Evolutionary conservation across 2,797 vertebrate genomes (phyloP), one percentile per base, ranked within the genome.

Genomic region (Philypnodon macrostomus): DNA sequence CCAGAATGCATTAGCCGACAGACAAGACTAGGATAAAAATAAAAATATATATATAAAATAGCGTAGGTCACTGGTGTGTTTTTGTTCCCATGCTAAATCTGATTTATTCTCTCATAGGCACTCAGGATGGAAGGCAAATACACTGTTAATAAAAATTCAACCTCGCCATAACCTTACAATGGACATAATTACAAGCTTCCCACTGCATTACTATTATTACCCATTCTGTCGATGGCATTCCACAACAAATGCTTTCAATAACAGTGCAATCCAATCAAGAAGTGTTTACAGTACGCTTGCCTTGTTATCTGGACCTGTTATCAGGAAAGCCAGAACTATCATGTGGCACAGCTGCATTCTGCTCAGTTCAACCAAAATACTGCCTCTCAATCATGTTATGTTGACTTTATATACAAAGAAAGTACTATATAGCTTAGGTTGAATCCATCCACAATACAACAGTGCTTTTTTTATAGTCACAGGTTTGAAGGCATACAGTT

Each of bases 1-100:
- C 46, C 53, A 59, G 63, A 77, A 72, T 47, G 36, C 33, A 71
- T 73, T 60, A 66, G 29, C 21, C 23, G 47, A 49, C 13, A 58
- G 56, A 47, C 16, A 10, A 44, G 41, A 34, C n/a, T n/a, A n/a
- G n/a, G n/a, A n/a, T n/a, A n/a, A n/a, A n/a, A n/a, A n/a, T n/a
- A n/a, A n/a, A n/a, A n/a, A n/a, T n/a, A n/a, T n/a, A n/a, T n/a
- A n/a, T n/a, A n/a, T n/a, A n/a, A n/a, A n/a, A 41, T 7, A 49
- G 11, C 5, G 2, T 52, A 59, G 69, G 70, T 68, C 72, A 58
- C 1, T 26, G 31, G 33, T 63, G 41, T 52, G 41, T 59, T 64
- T 24, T 38, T 26, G 16, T 75, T 73, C 59, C 47, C 54, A 69
- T 58, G 65, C 45, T 60, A 47, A 59, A 70, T 73, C 2, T 2